These are phyloP conservation scores for Pollenia amentaria DNA, from an alignment of 2,888 invertebrate genomes.

Conservation along the genomic window DNA sequence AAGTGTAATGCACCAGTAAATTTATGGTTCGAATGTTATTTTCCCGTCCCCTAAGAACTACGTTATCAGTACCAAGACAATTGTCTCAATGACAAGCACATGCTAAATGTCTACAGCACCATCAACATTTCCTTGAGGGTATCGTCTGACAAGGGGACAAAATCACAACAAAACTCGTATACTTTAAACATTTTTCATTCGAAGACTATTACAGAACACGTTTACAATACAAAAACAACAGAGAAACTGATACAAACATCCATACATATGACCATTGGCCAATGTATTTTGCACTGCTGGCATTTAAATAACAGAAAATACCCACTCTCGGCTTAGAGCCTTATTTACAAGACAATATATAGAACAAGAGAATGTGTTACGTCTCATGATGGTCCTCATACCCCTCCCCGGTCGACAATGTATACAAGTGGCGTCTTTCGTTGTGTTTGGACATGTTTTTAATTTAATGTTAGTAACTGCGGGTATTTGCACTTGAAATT, in stretches of 20 bases:
- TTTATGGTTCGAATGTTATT: too few relatives aligned
- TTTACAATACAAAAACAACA: neutral
- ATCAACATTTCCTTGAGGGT: too few relatives aligned
- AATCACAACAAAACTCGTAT: too few relatives aligned
- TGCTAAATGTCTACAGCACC: too few relatives aligned
- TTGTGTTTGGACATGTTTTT: neutral
- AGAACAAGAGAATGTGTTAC: neutral
- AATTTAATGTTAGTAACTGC: slow-evolving; percentile 36
- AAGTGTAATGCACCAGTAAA: too few relatives aligned
- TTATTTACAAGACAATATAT: neutral
- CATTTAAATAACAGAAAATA: slow-evolving; percentile 18
- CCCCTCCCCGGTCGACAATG: neutral
- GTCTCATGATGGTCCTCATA: neutral
- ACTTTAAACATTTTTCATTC: too few relatives aligned
- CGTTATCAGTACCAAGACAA: too few relatives aligned
- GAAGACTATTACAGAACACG: too few relatives aligned
- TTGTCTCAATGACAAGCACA: too few relatives aligned
- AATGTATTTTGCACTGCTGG: neutral
- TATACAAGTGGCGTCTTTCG: neutral
- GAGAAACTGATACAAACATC: neutral
- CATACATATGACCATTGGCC: neutral
- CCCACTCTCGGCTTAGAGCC: neutral
- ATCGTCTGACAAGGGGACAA: too few relatives aligned
- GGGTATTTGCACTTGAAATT: slow-evolving; percentile 76
- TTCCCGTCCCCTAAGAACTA: too few relatives aligned